Evolutionary conservation across 2,113 vertebrate species (phyloP), one percentile per base, ranked within the genome.

Genomic region (Cromileptes altivelis): DNA sequence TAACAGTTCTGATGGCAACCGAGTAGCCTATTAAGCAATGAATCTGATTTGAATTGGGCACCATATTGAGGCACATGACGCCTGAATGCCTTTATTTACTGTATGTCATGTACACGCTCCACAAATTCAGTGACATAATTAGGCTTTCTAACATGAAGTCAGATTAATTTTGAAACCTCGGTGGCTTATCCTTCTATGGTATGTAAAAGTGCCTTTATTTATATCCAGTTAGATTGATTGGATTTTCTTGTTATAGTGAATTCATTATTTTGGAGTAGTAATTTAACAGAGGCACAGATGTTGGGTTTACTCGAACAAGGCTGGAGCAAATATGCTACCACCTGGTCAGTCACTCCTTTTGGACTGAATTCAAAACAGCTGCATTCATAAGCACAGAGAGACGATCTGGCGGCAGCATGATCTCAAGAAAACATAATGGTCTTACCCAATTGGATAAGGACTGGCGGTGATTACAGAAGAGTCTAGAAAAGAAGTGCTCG

Each of bases 381-480:
- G 64, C n/a, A 40, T 69, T 71, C 21, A 57, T 65, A 15, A 27
- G 10, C 19, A 50, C 4, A 56, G 65, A 73, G 33, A 23, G 25
- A 40, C 65, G 64, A 56, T 75, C 61, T 75, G 60, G 14, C 42
- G 27, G 47, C 68, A 13, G 2, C 42, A 25, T 1, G 4, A 80
- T 56, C 45, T 78, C 11, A 45, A 69, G 27, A 58, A 27, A 74
- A 60, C 25, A 62, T 71, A 67, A 75, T 68, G 56, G 79, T 75
- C 19, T 33, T 61, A 72, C 60, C 76, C 65, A 84, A 75, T 63
- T 86, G 78, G 62, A 82, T 78, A 75, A 82, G 67, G 33, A 81
- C 65, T 21, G 69, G 52, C 25, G 1, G 55, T 80, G 86, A 88
- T 87, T 89, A 75, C 70, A 87, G 80, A 81, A 61, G 69, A 85